Evolutionary conservation across 1,140 invertebrate genomes (phyloP), one percentile per base, ranked within the genome.

Genomic region (Ptiloglossa arizonensis): DNA sequence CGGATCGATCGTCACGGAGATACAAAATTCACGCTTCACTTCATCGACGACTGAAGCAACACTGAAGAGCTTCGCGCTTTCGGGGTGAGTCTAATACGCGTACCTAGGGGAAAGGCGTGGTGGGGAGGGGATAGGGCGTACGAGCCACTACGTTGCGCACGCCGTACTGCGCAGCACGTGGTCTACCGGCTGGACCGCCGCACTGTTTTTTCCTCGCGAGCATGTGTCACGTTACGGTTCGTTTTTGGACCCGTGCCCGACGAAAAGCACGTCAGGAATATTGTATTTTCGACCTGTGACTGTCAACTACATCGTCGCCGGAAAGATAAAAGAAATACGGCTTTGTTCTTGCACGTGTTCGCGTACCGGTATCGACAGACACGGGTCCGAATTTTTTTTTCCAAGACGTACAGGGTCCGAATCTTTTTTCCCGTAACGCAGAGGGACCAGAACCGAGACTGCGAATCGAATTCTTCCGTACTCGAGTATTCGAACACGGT

Each of bases 131-230:
- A 64, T 63, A 44, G 46, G 44, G 72, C 24, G 50, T 50, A 68
- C 5, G 62, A 60, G 27, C 11, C 75, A 54, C 11, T 50, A n/a
- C 29, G 44, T 0, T 48, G 86, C 88, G 88, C 88, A 88, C 46
- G 48, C 41, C 24, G 29, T 5, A 57, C 15, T 62, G 86, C 89
- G 89, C 88, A 89, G 69, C 89, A 90, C 89, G 87, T 90, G 89
- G 68, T 79, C 4, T 4, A 6, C 5, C 32, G 19, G 11, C 17
- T 29, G 44, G 5, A 27, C 1, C 8, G 29, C 50, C 24, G n/a
- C 29, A 22, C 15, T 19, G 13, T 5, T 46, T 8, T 8, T 27
- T 24, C 48, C 22, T 72, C n/a, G 17, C 22, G 2, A 22, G 22
- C 70, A 3, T 38, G 46, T 38, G 32, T 44, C 22, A n/a, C 50